Evolutionary conservation across 2,797 vertebrate species (phyloP), one percentile per base, ranked within the genome.

Genomic region (Choloepus didactylus): DNA sequence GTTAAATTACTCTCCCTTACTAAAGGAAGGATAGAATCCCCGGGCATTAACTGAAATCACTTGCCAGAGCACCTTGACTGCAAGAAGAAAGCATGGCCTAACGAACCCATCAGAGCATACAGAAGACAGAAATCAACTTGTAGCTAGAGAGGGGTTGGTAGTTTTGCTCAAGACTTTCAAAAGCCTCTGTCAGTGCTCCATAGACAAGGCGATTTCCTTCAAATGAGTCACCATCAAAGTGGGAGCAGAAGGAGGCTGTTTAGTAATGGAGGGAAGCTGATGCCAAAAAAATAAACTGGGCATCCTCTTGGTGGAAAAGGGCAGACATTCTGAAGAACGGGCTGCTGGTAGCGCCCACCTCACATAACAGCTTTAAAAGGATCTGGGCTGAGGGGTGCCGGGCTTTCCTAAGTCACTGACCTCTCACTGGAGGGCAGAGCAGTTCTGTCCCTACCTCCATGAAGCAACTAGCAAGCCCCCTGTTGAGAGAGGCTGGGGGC

Each of bases 331-430:
- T 86, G 41, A 49, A 5, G 25, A 87, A 73, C 0, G 25, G 21
- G 64, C 46, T 14, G 29, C 31, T 12, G 14, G 31, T 27, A 56
- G 67, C 25, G 21, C 9, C 19, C 2, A n/a, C 29, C 44, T 49
- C 35, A 46, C 15, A 29, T 16, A 41, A 70, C 21, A 51, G 14
- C 49, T 77, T 66, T 31, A 31, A 18, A n/a, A 16, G 86, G 66
- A 46, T 1, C 21, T 21, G 69, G 16, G 3, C 3, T 23, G 60
- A 77, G n/a, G 82, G 0, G 0, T 5, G 7, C 12, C 9, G 38
- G 6, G 64, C 18, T 44, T 44, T 19, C 54, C 23, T 12, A 38
- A 66, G 91, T 31, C 0, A 3, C 31, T 6, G 21, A 6, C 90
- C 73, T 51, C 87, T 23, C 18, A 1, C 2, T 5, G 19, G 66